Evolutionary conservation across 2,888 invertebrate species (phyloP), one percentile per base, ranked within the genome.

Genomic region (Pyrocoelia pectoralis): DNA sequence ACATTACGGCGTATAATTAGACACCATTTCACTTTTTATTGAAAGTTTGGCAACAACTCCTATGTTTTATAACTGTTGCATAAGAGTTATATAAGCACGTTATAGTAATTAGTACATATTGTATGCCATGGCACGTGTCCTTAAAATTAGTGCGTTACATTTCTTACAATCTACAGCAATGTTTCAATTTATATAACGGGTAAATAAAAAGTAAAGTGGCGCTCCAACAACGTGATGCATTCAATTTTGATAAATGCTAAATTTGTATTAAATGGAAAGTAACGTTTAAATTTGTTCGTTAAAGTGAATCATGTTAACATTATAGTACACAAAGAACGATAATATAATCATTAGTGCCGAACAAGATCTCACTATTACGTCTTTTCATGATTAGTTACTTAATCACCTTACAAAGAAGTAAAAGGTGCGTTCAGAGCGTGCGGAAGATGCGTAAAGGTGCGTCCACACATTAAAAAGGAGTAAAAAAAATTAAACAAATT

Each of bases 351-450:
- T 24, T 24, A 24, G n/a, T n/a, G n/a, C n/a, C n/a, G n/a, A n/a
- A n/a, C n/a, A n/a, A 3, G 24, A 24, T 43, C 46, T 46, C 46
- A 46, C 41, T 41, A 41, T 13, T 41, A 41, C 41, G 41, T 41
- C 41, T 41, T 41, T 24, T 24, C 24, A 24, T 24, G 8, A 8
- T 24, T 5, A 24, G 24, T n/a, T 24, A 24, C 3, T 24, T 24
- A 24, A 24, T 8, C 41, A 12, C 2, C 14, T 12, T 13, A 14
- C 8, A 41, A 41, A 8, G 41, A 4, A 13, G 14, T 1, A 13
- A 13, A n/a, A n/a, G n/a, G n/a, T n/a, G n/a, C n/a, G n/a, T n/a
- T 41, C 14, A 41, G 12, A 41, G 13, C 14, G 14, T 41, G n/a
- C 14, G 6, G 5, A 41, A n/a, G n/a, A 38, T 9, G 5, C n/a